Evolutionary conservation across 2,113 vertebrate species (phyloP).

Genomic region (Reinhardtius hippoglossoides): DNA sequence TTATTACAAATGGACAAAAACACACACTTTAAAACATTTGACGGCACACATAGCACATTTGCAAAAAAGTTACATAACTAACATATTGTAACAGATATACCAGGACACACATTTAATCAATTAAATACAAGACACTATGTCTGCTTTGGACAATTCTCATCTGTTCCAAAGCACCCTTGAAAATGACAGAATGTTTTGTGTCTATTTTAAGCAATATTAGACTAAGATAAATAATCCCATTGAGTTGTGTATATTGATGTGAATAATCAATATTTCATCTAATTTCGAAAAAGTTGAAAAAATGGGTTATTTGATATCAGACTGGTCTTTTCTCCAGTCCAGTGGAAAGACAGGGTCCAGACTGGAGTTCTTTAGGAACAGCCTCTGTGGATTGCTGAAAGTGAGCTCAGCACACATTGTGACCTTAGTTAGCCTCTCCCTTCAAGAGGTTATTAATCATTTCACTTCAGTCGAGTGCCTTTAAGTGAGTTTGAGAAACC

Average conservation of each 20-base stretch:
- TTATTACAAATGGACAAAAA: neutral
- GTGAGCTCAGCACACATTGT: no score
- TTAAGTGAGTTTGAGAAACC: neutral
- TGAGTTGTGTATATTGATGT: no score
- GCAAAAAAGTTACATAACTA: no score
- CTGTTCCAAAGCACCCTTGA: neutral
- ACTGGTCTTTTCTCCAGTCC: neutral
- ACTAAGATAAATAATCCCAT: no score
- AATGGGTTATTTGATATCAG: neutral
- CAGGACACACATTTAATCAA: no score
- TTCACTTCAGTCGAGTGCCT: neutral
- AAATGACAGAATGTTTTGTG: neutral
- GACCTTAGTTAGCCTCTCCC: conserved; percentile 18
- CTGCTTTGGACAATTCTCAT: neutral
- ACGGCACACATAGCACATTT: no score
- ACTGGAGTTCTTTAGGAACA: neutral
- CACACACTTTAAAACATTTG: no score
- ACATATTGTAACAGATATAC: no score
- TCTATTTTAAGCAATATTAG: no score
- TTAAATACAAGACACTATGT: no score
- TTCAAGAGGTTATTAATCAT: neutral
- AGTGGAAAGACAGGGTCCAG: neutral
- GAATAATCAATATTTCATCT: neutral
- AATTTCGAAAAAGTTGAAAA: neutral
- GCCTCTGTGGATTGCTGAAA: neutral